phyloP scores from a whole-genome alignment of 2,113 vertebrate genomes.

The Bubo scandiacus region DNA sequence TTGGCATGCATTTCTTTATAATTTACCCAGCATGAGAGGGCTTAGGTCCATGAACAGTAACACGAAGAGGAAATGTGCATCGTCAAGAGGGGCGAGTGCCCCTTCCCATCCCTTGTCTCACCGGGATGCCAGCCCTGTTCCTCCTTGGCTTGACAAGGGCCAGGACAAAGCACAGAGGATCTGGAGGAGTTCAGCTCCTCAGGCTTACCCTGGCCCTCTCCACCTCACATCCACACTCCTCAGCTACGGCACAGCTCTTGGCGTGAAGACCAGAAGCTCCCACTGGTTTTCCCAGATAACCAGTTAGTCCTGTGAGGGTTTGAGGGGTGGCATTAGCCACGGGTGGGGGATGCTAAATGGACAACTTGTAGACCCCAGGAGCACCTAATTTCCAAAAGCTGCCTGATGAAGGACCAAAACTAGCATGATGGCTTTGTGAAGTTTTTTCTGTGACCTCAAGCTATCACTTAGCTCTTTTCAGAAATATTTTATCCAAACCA shows the following conservation, averaged over 20 bases:
- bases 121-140: neutral
- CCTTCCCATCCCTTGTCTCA: neutral
- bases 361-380: neutral
- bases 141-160: neutral
- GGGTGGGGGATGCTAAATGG: neutral
- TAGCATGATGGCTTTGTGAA: neutral
- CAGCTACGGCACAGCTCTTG: neutral
- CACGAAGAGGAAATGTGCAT: accelerated
- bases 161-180: neutral
- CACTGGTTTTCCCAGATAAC: neutral
- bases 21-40: neutral
- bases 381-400: neutral
- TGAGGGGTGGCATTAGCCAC: neutral
- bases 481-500: neutral
- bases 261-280: neutral
- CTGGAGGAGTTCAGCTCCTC: too few relatives aligned
- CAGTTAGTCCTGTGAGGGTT: neutral
- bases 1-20: neutral
- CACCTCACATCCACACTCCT: accelerated
- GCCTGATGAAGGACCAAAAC: neutral
- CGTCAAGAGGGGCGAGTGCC: accelerated
- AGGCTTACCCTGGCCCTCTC: neutral
- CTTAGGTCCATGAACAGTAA: neutral
- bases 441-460: neutral
- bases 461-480: neutral